Conservation (phyloP, 2,797 vertebrate genomes). For the Neosilurus mollespiculum region DNA sequence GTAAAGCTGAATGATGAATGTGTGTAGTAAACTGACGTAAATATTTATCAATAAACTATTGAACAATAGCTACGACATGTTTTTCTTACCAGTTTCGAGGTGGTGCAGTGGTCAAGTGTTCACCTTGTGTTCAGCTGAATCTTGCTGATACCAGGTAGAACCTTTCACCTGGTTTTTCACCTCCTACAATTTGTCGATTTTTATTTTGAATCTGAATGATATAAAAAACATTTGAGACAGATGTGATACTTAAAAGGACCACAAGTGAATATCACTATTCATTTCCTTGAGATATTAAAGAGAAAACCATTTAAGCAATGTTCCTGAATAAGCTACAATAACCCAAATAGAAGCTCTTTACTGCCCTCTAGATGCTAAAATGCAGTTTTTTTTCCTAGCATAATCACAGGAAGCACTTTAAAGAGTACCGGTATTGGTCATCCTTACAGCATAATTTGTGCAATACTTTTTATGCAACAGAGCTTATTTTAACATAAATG, state of each 20-base stretch:
- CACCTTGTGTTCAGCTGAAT: background rate
- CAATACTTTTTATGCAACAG: too few relatives aligned
- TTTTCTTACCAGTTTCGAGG: background rate
- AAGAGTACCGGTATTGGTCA: too few relatives aligned
- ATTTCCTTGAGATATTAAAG: too few relatives aligned
- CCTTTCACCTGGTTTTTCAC: background rate
- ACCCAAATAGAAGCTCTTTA: background rate
- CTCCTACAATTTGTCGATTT: background rate
- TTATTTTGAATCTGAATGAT: background rate
- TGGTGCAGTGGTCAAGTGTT: background rate
- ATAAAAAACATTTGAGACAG: background rate
- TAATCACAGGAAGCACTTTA: background rate
- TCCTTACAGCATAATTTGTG: too few relatives aligned
- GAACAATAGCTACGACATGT: background rate
- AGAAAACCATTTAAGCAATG: too few relatives aligned
- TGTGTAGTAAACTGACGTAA: background rate
- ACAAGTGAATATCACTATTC: too few relatives aligned
- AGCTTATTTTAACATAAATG: too few relatives aligned
- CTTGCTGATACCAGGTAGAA: background rate
- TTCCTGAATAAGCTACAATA: background rate
- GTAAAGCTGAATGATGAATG: background rate
- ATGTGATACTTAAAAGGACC: background rate
- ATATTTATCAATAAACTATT: background rate
- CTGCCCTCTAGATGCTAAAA: slow-evolving; percentile 1
- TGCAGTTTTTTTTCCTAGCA: background rate